Evolutionary conservation across 2,888 invertebrate genomes (phyloP), one percentile per base, ranked within the genome.

Genomic region (Lasiommata megera): DNA sequence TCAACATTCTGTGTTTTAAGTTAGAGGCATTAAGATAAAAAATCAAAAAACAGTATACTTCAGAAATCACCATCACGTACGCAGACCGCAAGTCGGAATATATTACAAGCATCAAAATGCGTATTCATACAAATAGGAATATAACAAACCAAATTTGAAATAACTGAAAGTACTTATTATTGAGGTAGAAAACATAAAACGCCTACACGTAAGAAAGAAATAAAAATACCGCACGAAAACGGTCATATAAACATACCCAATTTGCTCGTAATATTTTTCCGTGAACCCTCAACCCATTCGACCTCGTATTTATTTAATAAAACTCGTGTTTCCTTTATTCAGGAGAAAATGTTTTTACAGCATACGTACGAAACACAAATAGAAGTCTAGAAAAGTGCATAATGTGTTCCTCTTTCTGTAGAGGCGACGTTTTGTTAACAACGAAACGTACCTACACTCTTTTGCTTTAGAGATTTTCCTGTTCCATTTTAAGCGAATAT

Each of bases 281-380:
- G 14, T 7, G 16, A 51, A 38, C 47, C 47, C 28, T 50, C 54
- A 54, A 48, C 54, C 38, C 36, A 54, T 54, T 54, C 18, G 36
- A 12, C 28, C 29, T 18, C 48, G 43, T 43, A 53, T 47, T 36
- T 58, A 23, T 58, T 18, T 58, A 50, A 50, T 58, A 58, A 57
- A 58, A 54, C 9, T 54, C 29, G 48, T 48, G 43, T 43, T 18
- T 54, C 48, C 18, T 58, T 47, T 18, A 40, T 53, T 47, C 28
- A 36, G 36, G 8, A 36, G 8, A 41, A 53, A 16, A 53, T n/a
- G 34, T 47, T 53, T 57, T 47, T 34, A 34, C 9, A 17, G 6
- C 28, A 23, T 17, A 16, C 48, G 17, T 17, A 48, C 34, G 48
- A 18, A 48, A 9, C 48, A 3, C 18, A 34, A 48, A 16, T 12